Evolutionary conservation across 2,113 vertebrate species (phyloP), one percentile per base, ranked within the genome.

Genomic region (Rhagologus leucostigma): DNA sequence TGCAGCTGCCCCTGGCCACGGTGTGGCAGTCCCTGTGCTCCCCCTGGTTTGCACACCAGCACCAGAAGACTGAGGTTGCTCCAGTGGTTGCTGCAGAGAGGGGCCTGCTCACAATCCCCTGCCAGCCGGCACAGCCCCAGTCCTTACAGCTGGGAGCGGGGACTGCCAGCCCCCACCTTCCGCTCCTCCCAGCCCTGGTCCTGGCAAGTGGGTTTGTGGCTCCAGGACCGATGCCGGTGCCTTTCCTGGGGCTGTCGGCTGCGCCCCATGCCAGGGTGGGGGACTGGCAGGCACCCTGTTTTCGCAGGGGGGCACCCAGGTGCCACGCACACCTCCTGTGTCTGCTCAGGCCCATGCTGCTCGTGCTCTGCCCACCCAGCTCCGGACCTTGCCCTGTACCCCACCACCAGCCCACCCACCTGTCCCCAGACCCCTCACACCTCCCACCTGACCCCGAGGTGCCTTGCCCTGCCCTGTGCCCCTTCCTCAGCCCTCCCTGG

Each of bases 341-440:
- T 78, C 89, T 88, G 91, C 93, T 95, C 94, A 83, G 94, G 93
- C 93, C 75, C 53, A 64, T 19, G 57, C 90, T 96, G 94, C 96
- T 93, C 47, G 0, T 10, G 27, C 60, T 89, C 80, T 63, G 33
- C 70, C 60, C 5, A 5, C 60, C 50, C 6, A 5, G 86, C 74
- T 77, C 74, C 4, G 1, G 35, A 74, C 50, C 33, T 50, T 10
- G 10, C 24, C 23, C 32, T 46, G 41, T 29, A 16, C 44, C 42
- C 32, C 16, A 10, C 53, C 37, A 29, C 80, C 80, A 49, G 30
- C 41, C 62, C 16, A 13, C 27, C 42, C 2, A 1, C 30, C 81
- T 44, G 29, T 33, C 59, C 50, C 39, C 2, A 39, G 10, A 42
- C 42, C 32, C 67, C 30, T 64, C 18, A 15, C 15, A 53, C 41